Evolutionary conservation across 2,113 vertebrate genomes (phyloP).

Genomic region (Notechis scutatus): DNA sequence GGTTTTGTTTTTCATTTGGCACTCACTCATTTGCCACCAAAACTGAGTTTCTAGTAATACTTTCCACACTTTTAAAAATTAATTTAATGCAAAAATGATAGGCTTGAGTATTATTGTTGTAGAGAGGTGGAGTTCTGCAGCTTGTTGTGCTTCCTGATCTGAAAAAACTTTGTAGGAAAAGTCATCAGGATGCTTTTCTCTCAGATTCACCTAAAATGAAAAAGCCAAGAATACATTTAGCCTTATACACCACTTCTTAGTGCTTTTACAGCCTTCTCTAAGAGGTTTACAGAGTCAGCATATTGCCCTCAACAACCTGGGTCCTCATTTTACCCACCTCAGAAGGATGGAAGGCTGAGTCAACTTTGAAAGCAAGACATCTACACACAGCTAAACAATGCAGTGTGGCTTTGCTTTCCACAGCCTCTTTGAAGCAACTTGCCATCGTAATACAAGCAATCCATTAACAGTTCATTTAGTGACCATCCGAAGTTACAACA

Average conservation of each 20-base stretch:
- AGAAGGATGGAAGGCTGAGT: neutral
- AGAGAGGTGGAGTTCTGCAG: neutral
- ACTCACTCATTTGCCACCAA: neutral
- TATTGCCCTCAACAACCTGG: no score
- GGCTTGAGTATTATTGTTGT: neutral
- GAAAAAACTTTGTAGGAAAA: neutral
- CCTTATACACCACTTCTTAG: no score
- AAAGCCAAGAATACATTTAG: neutral
- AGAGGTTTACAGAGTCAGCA: no score
- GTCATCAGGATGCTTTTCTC: neutral
- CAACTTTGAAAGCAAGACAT: neutral
- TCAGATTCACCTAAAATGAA: neutral
- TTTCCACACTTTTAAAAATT: neutral
- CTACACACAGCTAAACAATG: neutral
- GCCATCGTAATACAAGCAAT: neutral
- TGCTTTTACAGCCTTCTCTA: no score
- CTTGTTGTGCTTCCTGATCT: neutral
- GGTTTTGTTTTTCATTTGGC: neutral
- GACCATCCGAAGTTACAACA: neutral
- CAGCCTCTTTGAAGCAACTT: neutral
- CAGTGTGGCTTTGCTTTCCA: neutral
- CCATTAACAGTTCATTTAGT: neutral
- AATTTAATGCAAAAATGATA: neutral
- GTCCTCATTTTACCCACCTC: no score
- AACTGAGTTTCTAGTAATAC: neutral